phyloP scores from a whole-genome alignment of 2,113 vertebrate genomes.

The Grammomys surdaster region DNA sequence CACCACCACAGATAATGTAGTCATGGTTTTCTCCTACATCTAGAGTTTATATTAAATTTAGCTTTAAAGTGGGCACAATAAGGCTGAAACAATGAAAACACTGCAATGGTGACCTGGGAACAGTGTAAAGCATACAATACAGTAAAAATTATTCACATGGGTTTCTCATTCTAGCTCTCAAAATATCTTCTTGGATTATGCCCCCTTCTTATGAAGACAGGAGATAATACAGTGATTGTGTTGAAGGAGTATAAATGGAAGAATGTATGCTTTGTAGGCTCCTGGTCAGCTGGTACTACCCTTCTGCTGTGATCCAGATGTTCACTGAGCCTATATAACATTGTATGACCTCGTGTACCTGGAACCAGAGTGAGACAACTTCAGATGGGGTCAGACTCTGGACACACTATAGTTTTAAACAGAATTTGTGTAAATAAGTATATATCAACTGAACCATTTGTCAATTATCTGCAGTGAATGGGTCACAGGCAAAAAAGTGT shows the following conservation, averaged over 20 bases:
- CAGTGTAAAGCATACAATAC: not conserved
- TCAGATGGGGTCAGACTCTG: not conserved
- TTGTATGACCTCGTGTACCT: not conserved
- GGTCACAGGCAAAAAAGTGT: not conserved
- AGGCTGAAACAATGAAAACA: not conserved
- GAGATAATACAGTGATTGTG: no score
- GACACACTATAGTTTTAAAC: not conserved
- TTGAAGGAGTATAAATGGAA: not conserved
- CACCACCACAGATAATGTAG: accelerated
- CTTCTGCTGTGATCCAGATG: not conserved
- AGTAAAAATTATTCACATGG: not conserved
- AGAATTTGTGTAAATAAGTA: not conserved
- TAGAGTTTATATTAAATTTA: not conserved
- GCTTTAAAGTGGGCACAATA: not conserved
- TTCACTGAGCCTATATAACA: no score
- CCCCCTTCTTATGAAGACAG: not conserved
- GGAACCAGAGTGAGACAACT: not conserved
- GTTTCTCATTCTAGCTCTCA: not conserved
- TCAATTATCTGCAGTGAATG: not conserved
- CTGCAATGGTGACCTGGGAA: not conserved
- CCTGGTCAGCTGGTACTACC: not conserved
- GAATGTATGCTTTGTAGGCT: no score
- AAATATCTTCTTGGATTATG: not conserved
- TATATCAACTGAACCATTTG: not conserved
- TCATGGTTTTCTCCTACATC: not conserved